These are phyloP conservation scores for Lipotes vexillifer DNA, from an alignment of 2,113 vertebrate genomes.

Conservation along the genomic window DNA sequence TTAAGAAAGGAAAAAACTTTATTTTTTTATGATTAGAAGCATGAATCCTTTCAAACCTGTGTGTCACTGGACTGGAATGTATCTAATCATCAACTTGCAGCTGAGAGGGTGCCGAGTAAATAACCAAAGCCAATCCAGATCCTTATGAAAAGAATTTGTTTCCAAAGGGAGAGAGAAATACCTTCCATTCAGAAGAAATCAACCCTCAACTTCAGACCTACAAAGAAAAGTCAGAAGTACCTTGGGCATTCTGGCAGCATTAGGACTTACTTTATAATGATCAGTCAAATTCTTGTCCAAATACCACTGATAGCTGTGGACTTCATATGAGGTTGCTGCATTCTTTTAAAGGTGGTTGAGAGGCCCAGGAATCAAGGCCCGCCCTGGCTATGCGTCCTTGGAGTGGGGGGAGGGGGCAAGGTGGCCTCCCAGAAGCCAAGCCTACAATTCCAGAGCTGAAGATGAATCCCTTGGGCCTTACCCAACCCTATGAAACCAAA, in stretches of 20 bases:
- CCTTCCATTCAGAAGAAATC: conserved; percentile 48
- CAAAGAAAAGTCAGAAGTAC: background rate
- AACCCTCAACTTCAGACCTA: background rate
- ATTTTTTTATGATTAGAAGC: conserved; percentile 73
- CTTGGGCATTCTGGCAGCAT: background rate
- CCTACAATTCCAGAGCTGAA: background rate
- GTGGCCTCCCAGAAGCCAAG: background rate
- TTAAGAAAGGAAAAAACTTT: conserved; percentile 59
- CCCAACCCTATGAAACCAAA: background rate
- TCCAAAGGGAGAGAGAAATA: conserved; percentile 50
- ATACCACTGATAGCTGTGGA: background rate
- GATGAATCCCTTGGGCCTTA: background rate
- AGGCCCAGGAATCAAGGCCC: background rate
- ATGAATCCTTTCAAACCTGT: conserved; percentile 69
- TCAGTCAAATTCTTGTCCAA: background rate
- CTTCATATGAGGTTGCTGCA: background rate
- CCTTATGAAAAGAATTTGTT: conserved; percentile 63
- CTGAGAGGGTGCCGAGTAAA: conserved; percentile 46
- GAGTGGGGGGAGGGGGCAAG: rapidly evolving
- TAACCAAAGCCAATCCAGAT: conserved; percentile 43
- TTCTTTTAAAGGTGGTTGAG: background rate
- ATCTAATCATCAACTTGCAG: conserved; percentile 63
- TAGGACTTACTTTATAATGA: background rate
- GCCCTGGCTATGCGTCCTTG: background rate
- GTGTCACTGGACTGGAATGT: conserved; percentile 66